phyloP scores from a whole-genome alignment of 2,797 vertebrate genomes.

The Ptychobarbus kaznakovi region DNA sequence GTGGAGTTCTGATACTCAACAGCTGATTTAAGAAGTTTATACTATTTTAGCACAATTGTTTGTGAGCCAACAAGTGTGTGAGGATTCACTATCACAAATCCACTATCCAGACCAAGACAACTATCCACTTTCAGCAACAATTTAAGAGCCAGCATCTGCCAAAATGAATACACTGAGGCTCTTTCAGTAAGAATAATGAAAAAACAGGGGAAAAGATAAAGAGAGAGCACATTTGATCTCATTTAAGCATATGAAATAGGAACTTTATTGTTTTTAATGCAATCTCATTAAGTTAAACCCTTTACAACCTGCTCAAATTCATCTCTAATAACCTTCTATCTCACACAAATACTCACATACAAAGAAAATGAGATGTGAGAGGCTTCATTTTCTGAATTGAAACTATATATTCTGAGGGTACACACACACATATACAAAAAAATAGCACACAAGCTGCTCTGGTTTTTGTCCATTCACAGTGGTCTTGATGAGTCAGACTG shows the following conservation, averaged over 20 bases:
- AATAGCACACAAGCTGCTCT: slow-evolving; percentile 4
- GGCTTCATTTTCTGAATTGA: background rate
- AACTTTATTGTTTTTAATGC: background rate
- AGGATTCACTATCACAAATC: slow-evolving; percentile 18
- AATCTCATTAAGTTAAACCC: background rate
- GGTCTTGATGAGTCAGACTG: background rate
- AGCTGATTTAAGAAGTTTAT: background rate
- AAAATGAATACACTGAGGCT: slow-evolving; percentile 36
- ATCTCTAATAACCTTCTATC: background rate
- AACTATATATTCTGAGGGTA: slow-evolving; percentile 20
- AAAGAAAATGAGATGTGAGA: background rate
- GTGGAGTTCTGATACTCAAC: background rate
- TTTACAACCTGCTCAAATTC: slow-evolving; percentile 21
- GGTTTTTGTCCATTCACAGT: background rate
- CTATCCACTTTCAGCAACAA: slow-evolving; percentile 13
- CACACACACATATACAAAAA: background rate
- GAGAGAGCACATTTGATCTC: background rate
- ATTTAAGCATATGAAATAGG: slow-evolving; percentile 3
- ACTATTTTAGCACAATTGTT: background rate
- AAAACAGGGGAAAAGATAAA: slow-evolving; percentile 19
- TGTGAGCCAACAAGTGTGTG: slow-evolving; percentile 4
- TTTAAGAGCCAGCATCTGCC: background rate
- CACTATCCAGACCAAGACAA: slow-evolving; percentile 6
- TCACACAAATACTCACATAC: background rate
- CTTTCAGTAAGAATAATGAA: slow-evolving; percentile 31